Conservation (phyloP, 1,140 invertebrate species). For the Drosophila gunungcola region DNA sequence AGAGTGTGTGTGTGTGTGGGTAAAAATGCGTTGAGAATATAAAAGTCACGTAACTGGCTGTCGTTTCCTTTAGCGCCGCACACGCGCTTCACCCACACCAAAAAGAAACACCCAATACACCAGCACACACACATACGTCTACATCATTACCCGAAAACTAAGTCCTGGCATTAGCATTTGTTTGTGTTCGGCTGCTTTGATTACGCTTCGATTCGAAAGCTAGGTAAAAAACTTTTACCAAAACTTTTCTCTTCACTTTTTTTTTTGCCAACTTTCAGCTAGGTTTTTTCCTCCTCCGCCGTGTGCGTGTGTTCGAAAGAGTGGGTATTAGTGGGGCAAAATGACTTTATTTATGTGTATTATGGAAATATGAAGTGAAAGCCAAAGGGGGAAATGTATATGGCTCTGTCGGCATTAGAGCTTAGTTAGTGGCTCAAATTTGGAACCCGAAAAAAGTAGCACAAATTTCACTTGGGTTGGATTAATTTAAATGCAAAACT, state of each 20-base stretch:
- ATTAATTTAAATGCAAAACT: conserved; percentile 45
- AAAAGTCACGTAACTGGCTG: conserved; percentile 79
- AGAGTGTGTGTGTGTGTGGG: conserved; percentile 5
- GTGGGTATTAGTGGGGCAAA: conserved; percentile 58
- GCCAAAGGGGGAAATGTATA: conserved; percentile 46
- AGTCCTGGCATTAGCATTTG: conserved; percentile 71
- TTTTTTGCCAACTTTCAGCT: conserved; percentile 22
- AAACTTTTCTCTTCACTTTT: conserved; percentile 60
- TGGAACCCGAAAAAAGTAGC: neutral
- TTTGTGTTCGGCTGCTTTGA: conserved; percentile 76
- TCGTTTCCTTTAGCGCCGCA: conserved; percentile 69
- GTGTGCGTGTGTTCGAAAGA: conserved; percentile 6
- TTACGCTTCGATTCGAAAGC: conserved; percentile 78
- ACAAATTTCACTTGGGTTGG: conserved; percentile 10
- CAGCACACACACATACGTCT: conserved; percentile 14
- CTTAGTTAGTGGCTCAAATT: conserved; percentile 20
- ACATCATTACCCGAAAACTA: conserved; percentile 54
- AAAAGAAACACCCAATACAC: conserved; percentile 5
- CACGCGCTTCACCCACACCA: conserved; percentile 55
- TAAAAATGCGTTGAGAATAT: conserved; percentile 79
- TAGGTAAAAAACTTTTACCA: conserved; percentile 68
- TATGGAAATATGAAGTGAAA: conserved; percentile 72
- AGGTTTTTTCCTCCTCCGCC: neutral
- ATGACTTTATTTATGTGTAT: conserved; percentile 79
- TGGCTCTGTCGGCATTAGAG: conserved; percentile 25